phyloP scores from a whole-genome alignment of 2,113 vertebrate genomes.

The Ceuthmochares aereus region DNA sequence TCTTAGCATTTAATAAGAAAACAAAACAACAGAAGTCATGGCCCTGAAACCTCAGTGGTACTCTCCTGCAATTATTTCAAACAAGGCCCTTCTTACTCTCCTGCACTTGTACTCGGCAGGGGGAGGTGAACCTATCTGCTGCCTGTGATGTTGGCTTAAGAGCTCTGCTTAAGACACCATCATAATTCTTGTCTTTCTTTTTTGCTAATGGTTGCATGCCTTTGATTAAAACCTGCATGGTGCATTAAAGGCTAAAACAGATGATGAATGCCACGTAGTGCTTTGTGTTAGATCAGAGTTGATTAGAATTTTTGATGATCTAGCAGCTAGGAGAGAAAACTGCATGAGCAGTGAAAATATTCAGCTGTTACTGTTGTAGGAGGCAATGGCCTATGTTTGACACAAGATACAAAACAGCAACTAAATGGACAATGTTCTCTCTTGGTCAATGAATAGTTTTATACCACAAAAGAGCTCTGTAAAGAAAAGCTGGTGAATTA shows the following conservation, averaged over 20 bases:
- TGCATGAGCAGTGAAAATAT: slow-evolving; percentile 71
- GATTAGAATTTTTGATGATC: slow-evolving; percentile 79
- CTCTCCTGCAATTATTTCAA: slow-evolving; percentile 54
- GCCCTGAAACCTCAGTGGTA: slow-evolving; percentile 6
- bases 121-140: slow-evolving; percentile 21
- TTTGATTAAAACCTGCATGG: slow-evolving; percentile 80
- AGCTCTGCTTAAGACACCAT: slow-evolving; percentile 46
- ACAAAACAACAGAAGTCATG: slow-evolving; percentile 5
- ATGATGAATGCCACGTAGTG: slow-evolving; percentile 77
- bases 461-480: slow-evolving; percentile 56
- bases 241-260: slow-evolving; percentile 74
- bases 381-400: slow-evolving; percentile 73
- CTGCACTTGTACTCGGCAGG: slow-evolving; percentile 21
- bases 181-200: slow-evolving; percentile 72
- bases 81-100: slow-evolving; percentile 7
- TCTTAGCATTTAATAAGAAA: neutral
- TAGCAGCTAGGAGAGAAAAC: slow-evolving; percentile 66
- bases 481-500: slow-evolving; percentile 60
- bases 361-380: slow-evolving; percentile 65
- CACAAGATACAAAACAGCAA: slow-evolving; percentile 71
- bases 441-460: slow-evolving; percentile 53
- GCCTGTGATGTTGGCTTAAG: slow-evolving; percentile 54
- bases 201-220: slow-evolving; percentile 74
- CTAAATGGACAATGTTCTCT: slow-evolving; percentile 68
- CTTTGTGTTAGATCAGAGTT: slow-evolving; percentile 76